Evolutionary conservation across 2,797 vertebrate species (phyloP).

Genomic region (Argyrosomus regius): DNA sequence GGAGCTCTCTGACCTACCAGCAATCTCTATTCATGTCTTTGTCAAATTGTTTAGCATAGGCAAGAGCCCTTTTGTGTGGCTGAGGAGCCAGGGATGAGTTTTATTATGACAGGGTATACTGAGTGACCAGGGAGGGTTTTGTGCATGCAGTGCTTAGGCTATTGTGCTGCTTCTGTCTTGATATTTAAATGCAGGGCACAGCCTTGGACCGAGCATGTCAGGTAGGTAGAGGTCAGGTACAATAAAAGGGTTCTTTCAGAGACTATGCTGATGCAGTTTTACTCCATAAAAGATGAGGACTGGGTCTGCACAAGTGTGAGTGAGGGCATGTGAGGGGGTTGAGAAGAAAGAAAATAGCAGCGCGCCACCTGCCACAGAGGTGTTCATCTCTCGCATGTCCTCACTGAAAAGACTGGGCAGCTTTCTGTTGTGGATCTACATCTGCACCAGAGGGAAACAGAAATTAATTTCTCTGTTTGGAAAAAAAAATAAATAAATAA

Average conservation of each 20-base stretch:
- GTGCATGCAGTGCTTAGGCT: conserved; percentile 38
- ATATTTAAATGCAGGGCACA: conserved; percentile 72
- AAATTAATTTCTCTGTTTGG: conserved; percentile 63
- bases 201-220: conserved; percentile 50
- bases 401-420: conserved; percentile 43
- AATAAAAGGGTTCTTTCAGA: conserved; percentile 66
- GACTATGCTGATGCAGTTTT: conserved; percentile 57
- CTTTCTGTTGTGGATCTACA: conserved; percentile 38
- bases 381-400: conserved; percentile 29
- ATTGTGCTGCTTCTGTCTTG: conserved; percentile 62
- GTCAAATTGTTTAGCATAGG: conserved; percentile 66
- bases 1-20: conserved; percentile 55
- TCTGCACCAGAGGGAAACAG: conserved; percentile 35
- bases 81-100: conserved; percentile 49
- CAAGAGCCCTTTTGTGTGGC: conserved; percentile 51
- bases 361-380: conserved; percentile 53
- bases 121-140: conserved; percentile 25
- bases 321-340: conserved; percentile 37
- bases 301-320: conserved; percentile 30
- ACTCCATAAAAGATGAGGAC: conserved; percentile 70
- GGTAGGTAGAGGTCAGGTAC: conserved; percentile 59
- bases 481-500: background rate
- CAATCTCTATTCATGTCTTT: conserved; percentile 56
- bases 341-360: conserved; percentile 48
- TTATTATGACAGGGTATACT: conserved; percentile 42